phyloP scores from a whole-genome alignment of 2,113 vertebrate species.

The Clarias magur region DNA sequence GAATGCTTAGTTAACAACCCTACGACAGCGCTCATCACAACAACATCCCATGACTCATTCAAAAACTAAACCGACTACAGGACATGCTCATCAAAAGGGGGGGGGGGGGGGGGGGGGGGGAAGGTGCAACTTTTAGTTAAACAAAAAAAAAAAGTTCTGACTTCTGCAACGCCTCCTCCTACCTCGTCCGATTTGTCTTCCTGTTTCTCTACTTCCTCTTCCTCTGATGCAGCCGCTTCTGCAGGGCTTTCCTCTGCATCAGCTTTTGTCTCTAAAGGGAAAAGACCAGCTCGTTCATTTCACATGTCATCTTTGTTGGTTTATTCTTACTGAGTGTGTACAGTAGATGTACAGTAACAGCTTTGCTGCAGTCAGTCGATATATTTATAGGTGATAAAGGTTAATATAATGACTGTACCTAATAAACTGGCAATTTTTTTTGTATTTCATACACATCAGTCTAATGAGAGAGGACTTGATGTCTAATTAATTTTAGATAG shows the following conservation, averaged over 20 bases:
- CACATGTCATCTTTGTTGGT: not conserved
- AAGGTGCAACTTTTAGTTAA: not conserved
- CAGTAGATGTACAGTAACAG: not conserved
- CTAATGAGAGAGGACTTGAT: not conserved
- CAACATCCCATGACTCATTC: not conserved
- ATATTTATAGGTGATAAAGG: not conserved
- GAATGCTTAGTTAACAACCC: not conserved
- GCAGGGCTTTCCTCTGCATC: constrained; percentile 18
- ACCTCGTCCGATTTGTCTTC: constrained; percentile 60
- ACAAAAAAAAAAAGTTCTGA: not conserved
- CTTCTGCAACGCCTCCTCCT: constrained; percentile 19
- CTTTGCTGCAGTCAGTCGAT: not conserved
- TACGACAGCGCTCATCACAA: not conserved
- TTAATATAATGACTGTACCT: not conserved
- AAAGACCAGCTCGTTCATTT: not conserved
- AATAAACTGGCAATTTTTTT: not conserved
- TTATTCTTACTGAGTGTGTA: not conserved
- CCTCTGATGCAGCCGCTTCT: constrained; percentile 54
- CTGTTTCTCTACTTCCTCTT: constrained; percentile 51
- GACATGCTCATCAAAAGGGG: not conserved
- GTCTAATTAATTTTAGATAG: not conserved
- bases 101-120: rapidly evolving
- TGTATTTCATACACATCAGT: not conserved
- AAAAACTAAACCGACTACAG: not conserved
- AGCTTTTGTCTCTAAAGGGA: not conserved